phyloP scores from a whole-genome alignment of 2,113 vertebrate species.

The Pelusios castaneus region DNA sequence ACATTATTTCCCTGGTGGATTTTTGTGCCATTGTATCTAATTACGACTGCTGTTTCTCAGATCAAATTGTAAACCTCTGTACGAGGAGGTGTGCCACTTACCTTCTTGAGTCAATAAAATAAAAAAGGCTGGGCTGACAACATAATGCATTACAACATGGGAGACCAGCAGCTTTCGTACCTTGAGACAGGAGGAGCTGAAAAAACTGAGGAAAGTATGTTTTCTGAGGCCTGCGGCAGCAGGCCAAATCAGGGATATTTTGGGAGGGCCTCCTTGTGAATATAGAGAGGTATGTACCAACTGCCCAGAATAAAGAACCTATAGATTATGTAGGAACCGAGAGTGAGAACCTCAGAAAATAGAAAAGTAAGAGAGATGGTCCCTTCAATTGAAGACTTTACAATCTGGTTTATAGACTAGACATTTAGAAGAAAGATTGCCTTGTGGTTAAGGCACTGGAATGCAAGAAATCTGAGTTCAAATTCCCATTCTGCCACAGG shows the following conservation, averaged over 20 bases:
- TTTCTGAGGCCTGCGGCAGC: conserved; percentile 26
- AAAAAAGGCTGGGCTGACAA: conserved; percentile 70
- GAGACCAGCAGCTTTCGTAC: conserved; percentile 68
- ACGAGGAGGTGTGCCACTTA: conserved; percentile 73
- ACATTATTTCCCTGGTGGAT: conserved; percentile 65
- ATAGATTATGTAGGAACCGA: rapidly evolving
- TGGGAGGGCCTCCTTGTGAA: neutral
- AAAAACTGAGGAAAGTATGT: conserved; percentile 27
- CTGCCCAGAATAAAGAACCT: neutral
- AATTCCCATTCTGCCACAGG: conserved; percentile 21
- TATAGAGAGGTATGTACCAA: neutral
- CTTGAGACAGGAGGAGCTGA: conserved; percentile 49
- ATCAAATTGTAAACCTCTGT: conserved; percentile 72
- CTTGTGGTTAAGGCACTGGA: neutral
- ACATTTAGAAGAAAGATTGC: conserved; percentile 15
- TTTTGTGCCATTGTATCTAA: conserved; percentile 73
- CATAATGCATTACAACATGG: conserved; percentile 66
- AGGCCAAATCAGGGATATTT: neutral
- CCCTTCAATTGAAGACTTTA: conserved; percentile 56
- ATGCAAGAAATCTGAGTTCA: neutral
- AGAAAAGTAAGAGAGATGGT: conserved; percentile 48
- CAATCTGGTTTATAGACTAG: neutral
- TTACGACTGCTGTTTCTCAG: conserved; percentile 72
- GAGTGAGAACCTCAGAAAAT: neutral
- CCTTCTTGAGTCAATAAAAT: conserved; percentile 74